These are phyloP conservation scores for Carettochelys insculpta DNA, from an alignment of 2,113 vertebrate species.

Conservation along the genomic window DNA sequence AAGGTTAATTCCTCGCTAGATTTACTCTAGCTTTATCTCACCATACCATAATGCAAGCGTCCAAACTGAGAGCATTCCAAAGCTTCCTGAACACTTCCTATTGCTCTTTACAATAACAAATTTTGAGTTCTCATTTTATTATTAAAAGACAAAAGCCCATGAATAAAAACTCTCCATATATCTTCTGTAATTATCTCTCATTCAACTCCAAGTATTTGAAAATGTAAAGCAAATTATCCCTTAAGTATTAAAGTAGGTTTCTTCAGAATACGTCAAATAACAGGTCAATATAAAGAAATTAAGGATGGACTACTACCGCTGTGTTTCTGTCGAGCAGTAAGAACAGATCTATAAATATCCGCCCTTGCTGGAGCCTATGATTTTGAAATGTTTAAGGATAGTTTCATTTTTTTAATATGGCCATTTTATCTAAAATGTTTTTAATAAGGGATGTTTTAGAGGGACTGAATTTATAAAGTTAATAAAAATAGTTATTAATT, in stretches of 20 bases:
- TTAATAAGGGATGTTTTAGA: background rate
- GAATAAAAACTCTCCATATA: background rate
- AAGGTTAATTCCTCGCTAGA: background rate
- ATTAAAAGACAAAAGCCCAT: background rate
- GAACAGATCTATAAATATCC: background rate
- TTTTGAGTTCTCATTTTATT: background rate
- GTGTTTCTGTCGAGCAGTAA: background rate
- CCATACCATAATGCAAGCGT: background rate
- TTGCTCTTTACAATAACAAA: accelerated
- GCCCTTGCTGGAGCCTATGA: background rate
- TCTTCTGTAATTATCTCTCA: background rate
- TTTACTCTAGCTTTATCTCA: background rate
- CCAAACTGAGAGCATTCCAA: background rate
- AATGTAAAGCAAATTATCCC: background rate
- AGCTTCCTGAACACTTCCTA: background rate
- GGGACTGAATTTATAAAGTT: background rate
- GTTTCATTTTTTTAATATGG: background rate
- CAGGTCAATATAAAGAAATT: background rate
- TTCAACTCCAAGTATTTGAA: background rate
- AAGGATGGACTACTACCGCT: background rate
- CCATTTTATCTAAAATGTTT: background rate
- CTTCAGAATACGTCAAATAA: background rate
- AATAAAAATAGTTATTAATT: background rate
- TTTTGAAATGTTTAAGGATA: background rate
- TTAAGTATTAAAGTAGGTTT: background rate